Percentiles rank a stretch among this genome's conserved stretches.
Conservation (phyloP, 35 echinoderm and acorn worm species). For the Antedon bifida region DNA sequence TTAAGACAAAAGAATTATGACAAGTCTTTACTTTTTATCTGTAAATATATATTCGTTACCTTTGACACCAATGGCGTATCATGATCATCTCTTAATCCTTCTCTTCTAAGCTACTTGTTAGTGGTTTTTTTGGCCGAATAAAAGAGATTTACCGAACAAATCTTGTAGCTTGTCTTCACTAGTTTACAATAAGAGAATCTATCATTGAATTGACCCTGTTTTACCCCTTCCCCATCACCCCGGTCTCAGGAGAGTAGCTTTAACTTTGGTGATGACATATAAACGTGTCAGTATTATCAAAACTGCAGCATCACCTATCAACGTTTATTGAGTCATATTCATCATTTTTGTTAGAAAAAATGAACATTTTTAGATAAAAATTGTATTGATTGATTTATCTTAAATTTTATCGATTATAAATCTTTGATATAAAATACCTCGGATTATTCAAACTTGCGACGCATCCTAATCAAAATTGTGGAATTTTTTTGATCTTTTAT, state of each 20-base stretch:
- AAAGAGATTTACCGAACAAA: no score
- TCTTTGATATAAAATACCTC: no score
- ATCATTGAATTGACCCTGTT: not conserved
- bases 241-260: not conserved
- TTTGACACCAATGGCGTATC: no score
- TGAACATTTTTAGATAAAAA: not conserved
- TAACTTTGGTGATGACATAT: not conserved
- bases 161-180: not conserved
- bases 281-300: not conserved
- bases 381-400: no score
- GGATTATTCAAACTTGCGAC: no score
- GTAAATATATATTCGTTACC: no score
- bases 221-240: not conserved
- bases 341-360: not conserved
- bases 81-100: no score
- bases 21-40: no score
- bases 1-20: no score
- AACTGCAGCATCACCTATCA: not conserved
- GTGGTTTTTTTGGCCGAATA: not conserved
- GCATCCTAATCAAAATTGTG: no score
- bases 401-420: no score
- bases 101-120: not conserved
- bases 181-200: not conserved
- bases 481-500: no score
- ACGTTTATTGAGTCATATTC: not conserved